Evolutionary conservation across 2,888 invertebrate species (phyloP).

Genomic region (Loripinus fragilis): DNA sequence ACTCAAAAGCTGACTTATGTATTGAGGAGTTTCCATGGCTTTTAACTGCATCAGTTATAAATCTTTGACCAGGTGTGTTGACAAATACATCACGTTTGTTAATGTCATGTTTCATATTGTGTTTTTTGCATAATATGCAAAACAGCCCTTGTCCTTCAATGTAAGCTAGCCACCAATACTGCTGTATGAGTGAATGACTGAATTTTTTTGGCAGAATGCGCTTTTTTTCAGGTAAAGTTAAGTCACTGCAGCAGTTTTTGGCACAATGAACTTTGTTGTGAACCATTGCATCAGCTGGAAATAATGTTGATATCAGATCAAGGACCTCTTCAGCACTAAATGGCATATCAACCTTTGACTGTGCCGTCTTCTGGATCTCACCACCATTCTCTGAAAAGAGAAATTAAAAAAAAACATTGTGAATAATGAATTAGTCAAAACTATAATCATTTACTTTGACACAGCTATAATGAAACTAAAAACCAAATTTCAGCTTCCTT

Average conservation of each 20-base stretch:
- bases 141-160: constrained; percentile 39
- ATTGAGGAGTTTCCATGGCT: constrained; percentile 22
- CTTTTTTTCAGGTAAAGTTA: background rate
- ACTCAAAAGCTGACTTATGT: constrained; percentile 22
- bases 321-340: background rate
- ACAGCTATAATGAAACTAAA: too few relatives aligned
- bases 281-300: background rate
- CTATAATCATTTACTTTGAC: too few relatives aligned
- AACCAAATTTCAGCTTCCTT: too few relatives aligned
- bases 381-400: background rate
- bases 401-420: background rate
- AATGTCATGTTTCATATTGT: constrained; percentile 34
- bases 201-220: constrained; percentile 3
- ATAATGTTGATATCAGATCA: background rate
- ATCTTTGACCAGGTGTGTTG: constrained; percentile 30
- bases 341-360: background rate
- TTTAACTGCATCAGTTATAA: constrained; percentile 29
- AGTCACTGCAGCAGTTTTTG: background rate
- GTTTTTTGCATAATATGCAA: constrained; percentile 37
- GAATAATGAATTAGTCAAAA: too few relatives aligned
- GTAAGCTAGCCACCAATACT: constrained; percentile 41
- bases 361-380: background rate
- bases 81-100: constrained; percentile 36
- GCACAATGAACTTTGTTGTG: background rate
- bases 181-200: background rate